phyloP scores from a whole-genome alignment of 2,888 invertebrate species.

The Nycteola revayana region DNA sequence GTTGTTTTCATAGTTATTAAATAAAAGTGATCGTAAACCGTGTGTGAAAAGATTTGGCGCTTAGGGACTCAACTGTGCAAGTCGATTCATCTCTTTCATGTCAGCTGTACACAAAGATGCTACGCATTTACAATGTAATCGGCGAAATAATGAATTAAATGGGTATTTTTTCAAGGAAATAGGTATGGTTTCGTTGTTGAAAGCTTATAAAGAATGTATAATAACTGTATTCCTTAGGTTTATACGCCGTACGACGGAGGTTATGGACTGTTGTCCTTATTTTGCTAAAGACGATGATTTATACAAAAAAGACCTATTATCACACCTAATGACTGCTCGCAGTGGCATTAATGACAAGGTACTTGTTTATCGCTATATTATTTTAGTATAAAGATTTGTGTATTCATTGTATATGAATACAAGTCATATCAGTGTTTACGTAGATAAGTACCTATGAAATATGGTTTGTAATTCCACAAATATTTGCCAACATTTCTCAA shows the following conservation, averaged over 20 bases:
- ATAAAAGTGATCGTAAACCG: conserved; percentile 22
- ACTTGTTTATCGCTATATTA: conserved; percentile 44
- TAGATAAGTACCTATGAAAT: conserved; percentile 53
- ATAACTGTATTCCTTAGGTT: conserved; percentile 64
- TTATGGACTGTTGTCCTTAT: conserved; percentile 75
- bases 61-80: conserved; percentile 60
- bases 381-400: conserved; percentile 34
- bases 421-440: conserved; percentile 65
- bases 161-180: conserved; percentile 47
- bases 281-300: conserved; percentile 68
- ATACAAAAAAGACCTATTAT: conserved; percentile 59
- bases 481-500: conserved; percentile 31
- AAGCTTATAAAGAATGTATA: conserved; percentile 41
- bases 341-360: conserved; percentile 68
- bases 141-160: conserved; percentile 73
- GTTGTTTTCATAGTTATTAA: conserved; percentile 37
- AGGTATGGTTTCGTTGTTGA: conserved; percentile 33
- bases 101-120: conserved; percentile 80
- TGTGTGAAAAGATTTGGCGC: conserved; percentile 59
- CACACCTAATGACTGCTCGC: conserved; percentile 72
- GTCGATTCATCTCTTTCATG: conserved; percentile 71
- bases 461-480: conserved; percentile 37
- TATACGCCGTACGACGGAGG: conserved; percentile 68
- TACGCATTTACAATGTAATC: conserved; percentile 70
- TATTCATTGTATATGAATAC: conserved; percentile 56